These are phyloP conservation scores for Poecile atricapillus DNA, from an alignment of 2,113 vertebrate species.

Conservation along the genomic window DNA sequence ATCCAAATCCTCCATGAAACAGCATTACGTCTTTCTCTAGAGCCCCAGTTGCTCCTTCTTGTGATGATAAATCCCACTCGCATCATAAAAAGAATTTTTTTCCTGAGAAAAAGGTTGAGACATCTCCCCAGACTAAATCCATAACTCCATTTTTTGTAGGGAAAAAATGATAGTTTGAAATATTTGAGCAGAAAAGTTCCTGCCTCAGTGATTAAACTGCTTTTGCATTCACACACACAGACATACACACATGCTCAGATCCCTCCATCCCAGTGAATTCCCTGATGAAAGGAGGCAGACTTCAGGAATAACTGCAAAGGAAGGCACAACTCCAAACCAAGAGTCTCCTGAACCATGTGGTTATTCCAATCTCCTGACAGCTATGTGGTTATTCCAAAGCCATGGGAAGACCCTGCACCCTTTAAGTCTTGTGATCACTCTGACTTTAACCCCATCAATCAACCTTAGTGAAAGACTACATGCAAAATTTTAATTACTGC, in stretches of 20 bases:
- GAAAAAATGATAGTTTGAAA: not conserved
- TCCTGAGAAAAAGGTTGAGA: not conserved
- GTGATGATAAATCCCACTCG: not conserved
- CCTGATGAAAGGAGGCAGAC: not conserved
- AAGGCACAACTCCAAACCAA: not conserved
- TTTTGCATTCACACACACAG: not conserved
- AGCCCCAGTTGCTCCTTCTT: not conserved
- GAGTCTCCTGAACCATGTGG: not conserved
- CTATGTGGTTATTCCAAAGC: not conserved
- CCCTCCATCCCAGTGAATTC: not conserved
- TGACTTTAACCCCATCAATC: not conserved
- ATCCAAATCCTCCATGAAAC: slow-evolving; percentile 52
- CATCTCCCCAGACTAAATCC: not conserved
- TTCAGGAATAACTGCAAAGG: not conserved
- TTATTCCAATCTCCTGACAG: not conserved
- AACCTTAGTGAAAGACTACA: not conserved
- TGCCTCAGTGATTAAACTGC: not conserved
- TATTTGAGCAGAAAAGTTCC: not conserved
- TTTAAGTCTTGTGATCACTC: not conserved
- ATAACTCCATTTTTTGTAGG: not conserved
- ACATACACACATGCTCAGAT: no score
- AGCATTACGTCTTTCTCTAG: not conserved
- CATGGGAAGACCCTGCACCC: not conserved
- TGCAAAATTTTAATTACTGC: not conserved
- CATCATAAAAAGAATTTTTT: not conserved